Evolutionary conservation across 2,888 invertebrate genomes (phyloP).

Genomic region (Timandra comae): DNA sequence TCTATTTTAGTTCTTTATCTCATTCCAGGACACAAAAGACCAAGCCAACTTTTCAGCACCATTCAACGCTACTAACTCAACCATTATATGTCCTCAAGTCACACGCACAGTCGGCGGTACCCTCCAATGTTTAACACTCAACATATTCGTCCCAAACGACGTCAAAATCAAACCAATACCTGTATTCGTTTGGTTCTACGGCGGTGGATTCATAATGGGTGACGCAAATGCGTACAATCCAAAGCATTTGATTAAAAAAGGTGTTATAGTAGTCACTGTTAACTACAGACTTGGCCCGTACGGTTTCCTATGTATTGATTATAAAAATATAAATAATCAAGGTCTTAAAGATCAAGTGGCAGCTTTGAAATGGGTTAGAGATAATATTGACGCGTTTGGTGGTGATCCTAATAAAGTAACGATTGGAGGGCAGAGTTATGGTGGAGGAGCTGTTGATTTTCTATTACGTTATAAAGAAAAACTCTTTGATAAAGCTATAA

Average conservation of each 20-base stretch:
- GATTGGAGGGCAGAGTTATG: conserved; percentile 52
- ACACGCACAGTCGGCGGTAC: conserved; percentile 19
- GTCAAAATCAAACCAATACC: conserved; percentile 27
- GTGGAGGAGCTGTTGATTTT: conserved; percentile 42
- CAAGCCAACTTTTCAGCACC: conserved; percentile 30
- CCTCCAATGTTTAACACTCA: conserved; percentile 36
- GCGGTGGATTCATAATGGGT: conserved; percentile 47
- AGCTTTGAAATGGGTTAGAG: conserved; percentile 46
- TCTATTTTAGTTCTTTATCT: too few species aligned
- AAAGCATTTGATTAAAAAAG: conserved; percentile 36
- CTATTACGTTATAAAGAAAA: conserved; percentile 40
- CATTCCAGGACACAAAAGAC: conserved; percentile 29
- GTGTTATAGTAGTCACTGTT: conserved; percentile 36
- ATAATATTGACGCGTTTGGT: conserved; percentile 46
- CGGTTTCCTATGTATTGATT: conserved; percentile 50
- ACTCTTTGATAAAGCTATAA: conserved; percentile 40
- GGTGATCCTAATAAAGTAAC: conserved; percentile 44
- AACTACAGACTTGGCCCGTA: conserved; percentile 57
- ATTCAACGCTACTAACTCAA: conserved; percentile 37
- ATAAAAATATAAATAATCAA: conserved; percentile 33
- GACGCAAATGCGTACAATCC: conserved; percentile 40
- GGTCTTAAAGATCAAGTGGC: conserved; percentile 50
- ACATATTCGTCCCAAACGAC: conserved; percentile 34
- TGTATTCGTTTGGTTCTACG: conserved; percentile 54
- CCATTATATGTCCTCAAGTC: conserved; percentile 38